Base-by-base conservation (phyloP, 2,113 vertebrate genomes). In the Tychaedon coryphoeus region DNA sequence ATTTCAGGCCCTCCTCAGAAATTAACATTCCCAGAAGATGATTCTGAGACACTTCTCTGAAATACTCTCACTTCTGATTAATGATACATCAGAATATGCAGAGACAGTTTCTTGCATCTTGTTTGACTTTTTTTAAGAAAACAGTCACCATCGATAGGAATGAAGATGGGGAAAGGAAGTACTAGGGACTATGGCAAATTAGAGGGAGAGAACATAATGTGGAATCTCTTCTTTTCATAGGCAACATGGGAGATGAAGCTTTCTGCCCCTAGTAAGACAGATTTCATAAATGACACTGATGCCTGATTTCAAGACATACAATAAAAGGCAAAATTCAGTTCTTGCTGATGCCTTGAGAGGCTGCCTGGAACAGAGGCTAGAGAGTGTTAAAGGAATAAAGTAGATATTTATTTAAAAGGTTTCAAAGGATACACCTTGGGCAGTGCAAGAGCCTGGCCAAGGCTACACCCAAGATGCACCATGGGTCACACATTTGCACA, bases 31-130 rank as follows among this genome's bases (percentile, higher is more conserved):
- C 33, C 45, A 66, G 80, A 73, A 78, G 42, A 73, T 12, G 8
- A 31, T 42, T 65, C 53, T 31, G 34, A 65, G 40, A 77, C 10
- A 73, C 58, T 85, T 93, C 66, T 62, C 17, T 36, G 38, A 89
- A 85, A 69, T 25, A 42, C 5, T 3, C 47, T 84, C 34, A 47
- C 28, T 96, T 91, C 70, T 62, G 54, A 65, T 58, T 91, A 88
- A 82, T 38, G 40, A 54, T 5, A 34, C 45, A n/a, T 42, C 18
- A 86, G 19, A 40, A 75, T 4, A 85, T 0, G 0, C 12, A 66
- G 57, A 19, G 8, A 69, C 4, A 42, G 6, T 75, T 92, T 62
- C 77, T 92, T 75, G 51, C 10, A 51, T 31, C 16, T 88, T 10
- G 47, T 34, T 83, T 17, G 34, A 53, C 42, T 47, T 94, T 61